Percentiles rank a stretch among this genome's conserved stretches.
These are phyloP conservation scores for Enteromius viviparus DNA, from an alignment of 2,797 vertebrate genomes.

Conservation along the genomic window DNA sequence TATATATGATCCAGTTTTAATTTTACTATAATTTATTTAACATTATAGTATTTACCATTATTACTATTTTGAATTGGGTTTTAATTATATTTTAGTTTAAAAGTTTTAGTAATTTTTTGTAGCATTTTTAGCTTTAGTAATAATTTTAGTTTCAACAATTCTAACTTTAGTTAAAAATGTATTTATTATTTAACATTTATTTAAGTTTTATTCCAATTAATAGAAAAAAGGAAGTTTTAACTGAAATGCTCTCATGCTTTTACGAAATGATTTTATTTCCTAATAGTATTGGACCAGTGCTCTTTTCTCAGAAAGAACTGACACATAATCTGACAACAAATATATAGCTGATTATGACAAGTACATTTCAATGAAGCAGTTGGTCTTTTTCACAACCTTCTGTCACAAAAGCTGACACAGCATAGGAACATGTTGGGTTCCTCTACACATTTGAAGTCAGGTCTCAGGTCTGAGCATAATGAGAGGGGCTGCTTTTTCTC, in stretches of 20 bases:
- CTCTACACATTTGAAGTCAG: conserved; percentile 60
- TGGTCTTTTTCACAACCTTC: conserved; percentile 55
- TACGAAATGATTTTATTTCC: background rate
- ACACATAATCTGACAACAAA: conserved; percentile 33
- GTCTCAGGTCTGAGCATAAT: conserved; percentile 74
- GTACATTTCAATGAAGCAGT: conserved; percentile 46
- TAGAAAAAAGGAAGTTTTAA: background rate
- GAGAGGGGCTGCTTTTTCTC: conserved; percentile 74
- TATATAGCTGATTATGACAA: conserved; percentile 39
- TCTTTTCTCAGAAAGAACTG: conserved; percentile 21
- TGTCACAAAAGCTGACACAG: conserved; percentile 56
- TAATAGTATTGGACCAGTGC: background rate
- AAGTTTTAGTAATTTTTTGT: background rate
- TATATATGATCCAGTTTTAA: background rate
- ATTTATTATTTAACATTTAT: background rate
- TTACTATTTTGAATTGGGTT: background rate
- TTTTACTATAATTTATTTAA: too few relatives aligned
- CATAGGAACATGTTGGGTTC: conserved; percentile 55
- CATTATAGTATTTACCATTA: background rate
- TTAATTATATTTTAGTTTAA: background rate
- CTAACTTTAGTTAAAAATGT: background rate
- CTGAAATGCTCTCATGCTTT: background rate
- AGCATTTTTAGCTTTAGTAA: background rate
- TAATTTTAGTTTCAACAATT: background rate
- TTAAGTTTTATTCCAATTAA: background rate